A percentile compares a stretch with the other conserved stretches of the same genome.
phyloP scores from a whole-genome alignment of 37 sponge, comb jelly and placozoan genomes.

The Ianthella basta region DNA sequence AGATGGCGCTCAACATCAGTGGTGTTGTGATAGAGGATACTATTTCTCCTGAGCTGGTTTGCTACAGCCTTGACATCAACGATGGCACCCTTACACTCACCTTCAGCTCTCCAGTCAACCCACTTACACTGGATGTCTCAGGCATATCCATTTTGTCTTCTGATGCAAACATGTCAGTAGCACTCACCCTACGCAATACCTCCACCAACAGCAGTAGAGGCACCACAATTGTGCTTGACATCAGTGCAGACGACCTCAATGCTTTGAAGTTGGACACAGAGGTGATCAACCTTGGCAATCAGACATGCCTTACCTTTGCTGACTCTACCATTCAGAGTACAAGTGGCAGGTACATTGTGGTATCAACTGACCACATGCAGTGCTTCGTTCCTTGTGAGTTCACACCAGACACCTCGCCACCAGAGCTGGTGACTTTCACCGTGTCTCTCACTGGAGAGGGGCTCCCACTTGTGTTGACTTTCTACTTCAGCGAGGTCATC shows the following conservation, averaged over 20 bases:
- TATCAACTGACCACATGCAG: constrained; percentile 19
- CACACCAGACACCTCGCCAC: constrained; percentile 44
- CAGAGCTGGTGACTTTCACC: constrained; percentile 49
- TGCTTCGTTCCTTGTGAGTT: constrained; percentile 40
- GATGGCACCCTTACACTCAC: constrained; percentile 58
- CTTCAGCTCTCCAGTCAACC: constrained; percentile 81
- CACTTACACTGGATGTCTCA: constrained; percentile 52
- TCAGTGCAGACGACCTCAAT: constrained; percentile 61
- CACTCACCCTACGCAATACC: constrained; percentile 42
- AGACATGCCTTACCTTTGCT: constrained; percentile 62
- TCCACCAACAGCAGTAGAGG: constrained; percentile 46
- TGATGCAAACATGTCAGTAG: constrained; percentile 36
- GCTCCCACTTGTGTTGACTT: constrained; percentile 67
- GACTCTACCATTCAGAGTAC: constrained; percentile 62
- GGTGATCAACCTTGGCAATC: constrained; percentile 35
- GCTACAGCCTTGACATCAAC: constrained; percentile 65
- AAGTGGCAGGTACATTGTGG: constrained; percentile 52
- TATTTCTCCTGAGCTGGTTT: constrained; percentile 52
- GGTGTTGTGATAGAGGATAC: constrained; percentile 37
- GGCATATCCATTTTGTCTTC: constrained; percentile 52
- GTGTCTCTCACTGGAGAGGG: constrained; percentile 58
- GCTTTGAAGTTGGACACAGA: constrained; percentile 56
- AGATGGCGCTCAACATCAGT: neutral
- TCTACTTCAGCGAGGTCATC: constrained; percentile 72
- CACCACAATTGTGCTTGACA: constrained; percentile 18